Evolutionary conservation across 2,797 vertebrate genomes (phyloP).

Genomic region (Trachops cirrhosus): DNA sequence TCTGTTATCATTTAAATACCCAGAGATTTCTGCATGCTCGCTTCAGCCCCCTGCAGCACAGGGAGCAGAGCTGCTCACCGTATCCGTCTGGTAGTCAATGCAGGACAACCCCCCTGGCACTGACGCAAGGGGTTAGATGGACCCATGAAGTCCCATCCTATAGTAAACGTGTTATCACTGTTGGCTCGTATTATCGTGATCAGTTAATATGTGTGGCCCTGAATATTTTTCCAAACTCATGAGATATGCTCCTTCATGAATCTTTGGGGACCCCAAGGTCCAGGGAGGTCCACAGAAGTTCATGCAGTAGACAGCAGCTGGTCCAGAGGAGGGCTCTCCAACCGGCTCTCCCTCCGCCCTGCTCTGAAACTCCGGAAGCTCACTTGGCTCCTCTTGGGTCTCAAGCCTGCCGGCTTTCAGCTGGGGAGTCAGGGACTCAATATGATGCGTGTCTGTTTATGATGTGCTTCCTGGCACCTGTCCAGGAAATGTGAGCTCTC

Average conservation of each 20-base stretch:
- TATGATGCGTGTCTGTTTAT: background rate
- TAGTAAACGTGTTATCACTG: background rate
- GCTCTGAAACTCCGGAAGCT: background rate
- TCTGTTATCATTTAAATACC: background rate
- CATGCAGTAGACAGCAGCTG: background rate
- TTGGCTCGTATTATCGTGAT: background rate
- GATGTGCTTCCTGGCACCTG: background rate
- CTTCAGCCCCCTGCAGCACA: background rate
- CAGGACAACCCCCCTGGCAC: background rate
- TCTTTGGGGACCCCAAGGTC: background rate
- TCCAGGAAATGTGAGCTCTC: background rate
- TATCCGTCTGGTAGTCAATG: background rate
- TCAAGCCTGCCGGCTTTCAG: background rate
- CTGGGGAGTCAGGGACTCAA: background rate
- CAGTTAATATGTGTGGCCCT: background rate
- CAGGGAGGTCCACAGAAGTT: background rate
- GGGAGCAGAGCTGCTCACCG: background rate
- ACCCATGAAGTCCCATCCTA: accelerated
- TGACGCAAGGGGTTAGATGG: background rate
- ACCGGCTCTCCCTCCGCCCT: background rate
- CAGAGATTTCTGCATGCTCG: background rate
- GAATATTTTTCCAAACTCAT: background rate
- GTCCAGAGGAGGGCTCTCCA: background rate
- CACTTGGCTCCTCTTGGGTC: background rate
- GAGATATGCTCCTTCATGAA: background rate